Evolutionary conservation across 2,888 invertebrate genomes (phyloP).

Genomic region (Sinohyriopsis cumingii): DNA sequence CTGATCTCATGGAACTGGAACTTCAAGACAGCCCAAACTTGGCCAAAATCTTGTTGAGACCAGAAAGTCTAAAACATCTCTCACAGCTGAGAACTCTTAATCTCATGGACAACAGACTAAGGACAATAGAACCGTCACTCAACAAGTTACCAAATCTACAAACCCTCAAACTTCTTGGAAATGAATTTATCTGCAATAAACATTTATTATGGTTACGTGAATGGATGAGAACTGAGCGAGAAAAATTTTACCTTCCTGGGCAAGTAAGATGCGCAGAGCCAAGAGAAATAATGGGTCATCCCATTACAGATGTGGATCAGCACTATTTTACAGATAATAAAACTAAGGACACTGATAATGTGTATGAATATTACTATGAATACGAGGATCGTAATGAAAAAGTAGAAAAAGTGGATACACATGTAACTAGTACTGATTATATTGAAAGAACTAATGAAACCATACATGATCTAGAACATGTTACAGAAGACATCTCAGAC

Average conservation of each 20-base stretch:
- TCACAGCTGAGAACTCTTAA: slow-evolving; percentile 39
- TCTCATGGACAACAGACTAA: slow-evolving; percentile 44
- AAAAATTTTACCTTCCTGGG: slow-evolving; percentile 31
- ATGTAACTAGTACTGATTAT: not conserved
- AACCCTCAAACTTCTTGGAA: slow-evolving; percentile 79
- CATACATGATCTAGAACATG: not conserved
- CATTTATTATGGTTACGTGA: slow-evolving; percentile 84
- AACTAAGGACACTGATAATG: slow-evolving; percentile 5
- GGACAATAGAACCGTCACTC: slow-evolving; percentile 35
- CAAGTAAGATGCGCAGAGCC: slow-evolving; percentile 42
- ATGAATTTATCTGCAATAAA: slow-evolving; percentile 88
- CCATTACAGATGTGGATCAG: slow-evolving; percentile 20
- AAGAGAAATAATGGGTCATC: slow-evolving; percentile 27
- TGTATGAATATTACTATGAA: not conserved
- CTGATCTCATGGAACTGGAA: slow-evolving; percentile 33
- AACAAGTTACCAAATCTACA: slow-evolving; percentile 35
- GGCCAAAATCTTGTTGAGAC: slow-evolving; percentile 36
- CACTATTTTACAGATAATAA: not conserved
- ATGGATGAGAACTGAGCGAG: slow-evolving; percentile 41
- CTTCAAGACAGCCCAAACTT: slow-evolving; percentile 48
- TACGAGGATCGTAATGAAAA: not conserved
- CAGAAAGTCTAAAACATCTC: slow-evolving; percentile 30
- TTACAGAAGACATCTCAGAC: not conserved
- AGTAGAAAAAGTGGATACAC: not conserved
- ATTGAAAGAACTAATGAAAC: slow-evolving; percentile 3